Percentiles rank a stretch among this genome's conserved stretches.
Conservation (phyloP, 1,140 invertebrate genomes). For the Triops longicaudatus region DNA sequence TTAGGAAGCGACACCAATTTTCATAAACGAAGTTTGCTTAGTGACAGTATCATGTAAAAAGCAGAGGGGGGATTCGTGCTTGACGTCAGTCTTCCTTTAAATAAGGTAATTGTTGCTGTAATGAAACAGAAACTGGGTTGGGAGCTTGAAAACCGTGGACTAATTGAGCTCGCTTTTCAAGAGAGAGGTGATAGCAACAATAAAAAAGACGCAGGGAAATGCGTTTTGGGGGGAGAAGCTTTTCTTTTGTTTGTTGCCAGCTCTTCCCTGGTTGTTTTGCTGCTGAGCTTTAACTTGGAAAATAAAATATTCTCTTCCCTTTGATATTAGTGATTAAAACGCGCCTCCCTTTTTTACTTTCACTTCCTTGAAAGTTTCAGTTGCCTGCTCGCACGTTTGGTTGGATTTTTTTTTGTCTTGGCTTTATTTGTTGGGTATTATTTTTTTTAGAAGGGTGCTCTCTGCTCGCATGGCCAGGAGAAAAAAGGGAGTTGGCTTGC, state of each 20-base stretch:
- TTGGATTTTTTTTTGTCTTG: neutral
- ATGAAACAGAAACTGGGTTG: neutral
- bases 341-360: neutral
- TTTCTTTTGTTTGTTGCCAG: neutral
- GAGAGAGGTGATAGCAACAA: neutral
- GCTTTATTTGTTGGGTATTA: neutral
- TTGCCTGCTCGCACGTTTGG: neutral
- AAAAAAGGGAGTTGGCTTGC: neutral
- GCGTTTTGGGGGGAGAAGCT: neutral
- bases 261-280: neutral
- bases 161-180: slow-evolving; percentile 3
- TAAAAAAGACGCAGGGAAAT: neutral
- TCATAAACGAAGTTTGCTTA: neutral
- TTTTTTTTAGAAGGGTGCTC: neutral
- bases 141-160: neutral
- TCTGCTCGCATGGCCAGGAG: neutral
- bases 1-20: neutral
- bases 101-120: neutral
- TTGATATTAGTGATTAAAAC: neutral
- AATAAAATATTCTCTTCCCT: neutral
- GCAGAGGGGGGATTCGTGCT: neutral
- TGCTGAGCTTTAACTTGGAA: neutral
- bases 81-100: neutral
- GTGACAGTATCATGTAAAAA: neutral
- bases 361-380: neutral